Evolutionary conservation across 2,797 vertebrate genomes (phyloP), one percentile per base, ranked within the genome.

Genomic region (Picus viridis): DNA sequence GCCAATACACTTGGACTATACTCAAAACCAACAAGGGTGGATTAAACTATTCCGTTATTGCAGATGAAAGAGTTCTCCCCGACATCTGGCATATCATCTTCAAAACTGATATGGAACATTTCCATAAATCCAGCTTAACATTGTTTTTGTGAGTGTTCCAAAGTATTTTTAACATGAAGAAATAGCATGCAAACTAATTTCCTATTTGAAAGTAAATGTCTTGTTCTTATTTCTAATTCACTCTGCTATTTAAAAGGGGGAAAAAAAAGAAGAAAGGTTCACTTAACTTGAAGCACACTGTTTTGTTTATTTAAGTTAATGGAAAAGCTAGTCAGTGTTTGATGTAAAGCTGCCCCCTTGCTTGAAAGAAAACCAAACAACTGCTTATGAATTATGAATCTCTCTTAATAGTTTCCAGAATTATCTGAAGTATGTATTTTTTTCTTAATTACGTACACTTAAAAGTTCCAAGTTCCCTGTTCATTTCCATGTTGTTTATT

Each of bases 21-120:
- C 93, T 96, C 96, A 97, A 96, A 97, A 96, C 93, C 93, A 96
- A 96, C 95, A 96, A 94, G 96, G 96, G 96, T 96, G 96, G 96
- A 94, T 95, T 83, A 96, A 96, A 92, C 95, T 95, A 86, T 96
- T 96, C 91, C 92, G 93, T 95, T 96, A 95, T 95, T 95, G 94
- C 88, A 96, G 95, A 97, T 97, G 94, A 97, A 97, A 97, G 96
- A 94, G 93, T 59, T 95, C 77, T 78, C 81, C 72, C 89, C 68
- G 90, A 94, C 82, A 95, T 96, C 87, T 97, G 94, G 95, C 93
- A 95, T 93, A 94, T 93, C 92, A 91, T 93, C 93, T 97, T 96
- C 91, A 96, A 95, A 93, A 97, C 79, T 93, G 88, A 97, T 88
- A 94, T 95, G 85, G 89, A 96, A 93, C 84, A 68, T 17, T 96